phyloP scores from a whole-genome alignment of 2,888 invertebrate genomes.

The Eristalis pertinax region DNA sequence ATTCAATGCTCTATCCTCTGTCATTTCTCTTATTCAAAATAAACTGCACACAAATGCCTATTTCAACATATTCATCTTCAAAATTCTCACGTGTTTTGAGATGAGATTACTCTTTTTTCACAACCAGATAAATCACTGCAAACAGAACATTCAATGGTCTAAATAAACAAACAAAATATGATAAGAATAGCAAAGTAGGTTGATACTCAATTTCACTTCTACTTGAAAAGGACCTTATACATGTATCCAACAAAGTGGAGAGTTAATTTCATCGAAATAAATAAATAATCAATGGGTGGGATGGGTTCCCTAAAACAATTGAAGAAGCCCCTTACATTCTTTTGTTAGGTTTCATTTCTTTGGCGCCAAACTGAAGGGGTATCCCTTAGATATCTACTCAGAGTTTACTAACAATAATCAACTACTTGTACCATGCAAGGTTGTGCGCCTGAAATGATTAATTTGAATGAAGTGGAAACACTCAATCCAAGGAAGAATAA shows the following conservation, averaged over 20 bases:
- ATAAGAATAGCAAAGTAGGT: background rate
- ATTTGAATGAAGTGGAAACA: background rate
- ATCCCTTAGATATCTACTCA: background rate
- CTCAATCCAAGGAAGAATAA: background rate
- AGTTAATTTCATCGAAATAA: background rate
- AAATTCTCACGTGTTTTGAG: background rate
- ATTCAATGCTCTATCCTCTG: slow-evolving; percentile 53
- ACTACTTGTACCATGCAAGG: background rate
- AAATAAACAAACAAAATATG: background rate
- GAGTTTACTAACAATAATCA: background rate
- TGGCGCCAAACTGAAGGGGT: background rate
- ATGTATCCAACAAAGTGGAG: background rate
- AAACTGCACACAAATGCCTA: background rate
- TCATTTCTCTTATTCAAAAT: slow-evolving; percentile 49
- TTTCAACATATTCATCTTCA: slow-evolving; percentile 12
- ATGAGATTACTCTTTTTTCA: background rate
- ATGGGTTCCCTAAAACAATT: background rate
- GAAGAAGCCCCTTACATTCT: background rate
- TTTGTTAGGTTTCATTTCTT: background rate
- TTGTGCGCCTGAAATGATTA: background rate
- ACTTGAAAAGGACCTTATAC: background rate
- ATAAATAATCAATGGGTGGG: background rate
- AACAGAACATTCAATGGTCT: background rate
- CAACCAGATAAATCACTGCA: slow-evolving; percentile 18
- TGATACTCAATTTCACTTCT: no score